Evolutionary conservation across 2,113 vertebrate species (phyloP), one percentile per base, ranked within the genome.

Genomic region (Tetrao urogallus): DNA sequence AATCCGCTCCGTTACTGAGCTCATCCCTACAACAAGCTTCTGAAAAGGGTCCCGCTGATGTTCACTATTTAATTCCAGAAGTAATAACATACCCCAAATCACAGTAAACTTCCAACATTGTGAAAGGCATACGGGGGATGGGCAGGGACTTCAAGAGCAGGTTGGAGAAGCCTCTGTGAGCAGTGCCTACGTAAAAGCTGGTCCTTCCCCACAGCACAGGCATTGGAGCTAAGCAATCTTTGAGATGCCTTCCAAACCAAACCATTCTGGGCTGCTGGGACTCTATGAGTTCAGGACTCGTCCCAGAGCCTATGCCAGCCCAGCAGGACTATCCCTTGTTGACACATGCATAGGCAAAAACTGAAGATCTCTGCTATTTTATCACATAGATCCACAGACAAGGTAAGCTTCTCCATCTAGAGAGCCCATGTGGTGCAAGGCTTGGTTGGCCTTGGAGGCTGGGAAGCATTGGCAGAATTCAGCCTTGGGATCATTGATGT

Each of bases 71-170:
- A 45, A 78, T 32, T 36, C 16, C 15, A 40, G 32, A 75, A 75
- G 11, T 16, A 78, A 13, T 38, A 54, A 6, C 7, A 9, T 2
- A 30, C 14, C 28, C 48, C 43, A 48, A 64, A 74, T 28, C 20
- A 40, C 58, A 86, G 77, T 22, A 61, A 84, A 7, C 5, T 45
- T 18, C 7, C 28, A 48, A 8, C 22, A 30, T 50, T 60, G 30
- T 38, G 12, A 57, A 57, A 45, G n/a, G 82, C 8, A 50, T 5
- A 50, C 17, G 30, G 17, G 19, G 25, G 57, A 84, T 0, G 0
- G 65, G 36, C 54, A 89, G 48, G 28, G 10, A 30, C 79, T 82
- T 91, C 36, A 73, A 63, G 30, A 87, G 45, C 43, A 76, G 40
- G 30, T 0, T 79, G 64, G 43, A 89, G 38, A 82, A 92, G 25